Conservation (phyloP, 2,113 vertebrate genomes). For the Hepsetus odoe region DNA sequence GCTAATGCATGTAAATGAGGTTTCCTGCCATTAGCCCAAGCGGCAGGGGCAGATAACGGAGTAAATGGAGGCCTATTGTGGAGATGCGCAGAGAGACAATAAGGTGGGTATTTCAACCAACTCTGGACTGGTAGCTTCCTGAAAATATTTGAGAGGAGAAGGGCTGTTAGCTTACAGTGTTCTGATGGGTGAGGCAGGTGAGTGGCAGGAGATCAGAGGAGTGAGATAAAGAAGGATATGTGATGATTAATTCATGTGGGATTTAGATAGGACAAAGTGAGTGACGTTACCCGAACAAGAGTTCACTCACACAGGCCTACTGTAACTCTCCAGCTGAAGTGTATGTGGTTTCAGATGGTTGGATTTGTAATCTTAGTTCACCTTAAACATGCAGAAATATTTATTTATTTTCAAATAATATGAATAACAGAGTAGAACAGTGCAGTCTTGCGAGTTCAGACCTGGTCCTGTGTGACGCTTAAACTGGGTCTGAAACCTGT, state of each 20-base stretch:
- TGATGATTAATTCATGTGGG: conserved; percentile 36
- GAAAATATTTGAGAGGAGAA: neutral
- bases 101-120: conserved; percentile 1
- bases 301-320: neutral
- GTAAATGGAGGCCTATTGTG: conserved; percentile 73
- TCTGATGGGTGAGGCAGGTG: neutral
- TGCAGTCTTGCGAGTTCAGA: neutral
- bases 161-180: neutral
- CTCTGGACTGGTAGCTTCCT: conserved; percentile 24
- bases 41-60: conserved; percentile 75
- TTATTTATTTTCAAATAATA: neutral
- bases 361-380: neutral
- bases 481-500: conserved; percentile 24
- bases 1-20: conserved; percentile 91
- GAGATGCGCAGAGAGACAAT: neutral
- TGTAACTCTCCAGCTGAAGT: neutral
- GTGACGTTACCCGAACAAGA: conserved; percentile 26
- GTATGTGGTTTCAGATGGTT: neutral
- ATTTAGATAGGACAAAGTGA: conserved; percentile 35
- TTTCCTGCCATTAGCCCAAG: conserved; percentile 79
- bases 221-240: conserved; percentile 9
- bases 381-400: neutral
- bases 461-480: neutral
- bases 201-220: conserved; percentile 23
- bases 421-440: neutral